A percentile compares a stretch with the other conserved stretches of the same genome.
Conservation (phyloP, 2,113 vertebrate genomes). For the Nothocercus nigrocapillus region DNA sequence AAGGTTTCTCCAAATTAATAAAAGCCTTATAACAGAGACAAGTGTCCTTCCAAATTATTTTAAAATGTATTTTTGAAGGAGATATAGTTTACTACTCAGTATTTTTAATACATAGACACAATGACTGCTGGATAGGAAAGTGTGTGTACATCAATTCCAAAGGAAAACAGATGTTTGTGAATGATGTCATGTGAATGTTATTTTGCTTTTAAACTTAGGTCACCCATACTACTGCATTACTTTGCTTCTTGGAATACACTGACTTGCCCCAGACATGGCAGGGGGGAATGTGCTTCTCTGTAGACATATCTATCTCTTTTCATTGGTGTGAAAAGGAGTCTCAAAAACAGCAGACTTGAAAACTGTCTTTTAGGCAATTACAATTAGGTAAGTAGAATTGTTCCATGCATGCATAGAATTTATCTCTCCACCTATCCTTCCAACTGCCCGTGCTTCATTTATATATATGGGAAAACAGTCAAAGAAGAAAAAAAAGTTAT, state of each 20-base stretch:
- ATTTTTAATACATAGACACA: background rate
- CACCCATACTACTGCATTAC: background rate
- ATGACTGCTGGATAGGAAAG: background rate
- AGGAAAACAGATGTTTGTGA: background rate
- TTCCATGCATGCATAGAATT: background rate
- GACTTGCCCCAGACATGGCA: background rate
- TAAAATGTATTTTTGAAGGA: background rate
- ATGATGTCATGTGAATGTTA: background rate
- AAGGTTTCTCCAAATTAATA: background rate
- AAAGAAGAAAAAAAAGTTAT: background rate
- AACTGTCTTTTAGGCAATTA: background rate
- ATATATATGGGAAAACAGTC: background rate
- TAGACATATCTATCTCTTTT: background rate
- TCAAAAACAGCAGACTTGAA: background rate
- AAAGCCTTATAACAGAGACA: background rate
- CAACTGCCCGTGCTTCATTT: background rate
- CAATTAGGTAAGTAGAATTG: background rate
- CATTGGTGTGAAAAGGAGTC: background rate
- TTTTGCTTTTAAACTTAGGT: background rate
- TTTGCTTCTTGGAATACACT: background rate
- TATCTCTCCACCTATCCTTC: background rate
- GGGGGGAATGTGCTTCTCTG: background rate
- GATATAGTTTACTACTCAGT: background rate
- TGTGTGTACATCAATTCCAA: background rate
- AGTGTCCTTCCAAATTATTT: background rate